Conservation (phyloP, 2,113 vertebrate genomes). For the Phaethon lepturus region DNA sequence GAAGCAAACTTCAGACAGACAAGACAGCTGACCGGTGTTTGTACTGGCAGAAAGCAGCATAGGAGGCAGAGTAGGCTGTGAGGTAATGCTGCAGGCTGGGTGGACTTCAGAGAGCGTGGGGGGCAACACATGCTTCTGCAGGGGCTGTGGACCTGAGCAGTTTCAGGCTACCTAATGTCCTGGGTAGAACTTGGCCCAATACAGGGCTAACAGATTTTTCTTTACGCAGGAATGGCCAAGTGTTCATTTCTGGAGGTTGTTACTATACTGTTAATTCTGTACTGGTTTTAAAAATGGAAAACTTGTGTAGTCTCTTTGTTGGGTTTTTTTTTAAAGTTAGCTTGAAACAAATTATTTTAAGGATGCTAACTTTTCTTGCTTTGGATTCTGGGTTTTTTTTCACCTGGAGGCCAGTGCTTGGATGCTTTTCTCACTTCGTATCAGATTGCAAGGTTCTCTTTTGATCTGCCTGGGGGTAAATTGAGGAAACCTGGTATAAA, state of each 20-base stretch:
- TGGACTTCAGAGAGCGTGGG: background rate
- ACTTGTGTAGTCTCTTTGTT: background rate
- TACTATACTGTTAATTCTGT: background rate
- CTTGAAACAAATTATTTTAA: background rate
- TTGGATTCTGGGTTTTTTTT: background rate
- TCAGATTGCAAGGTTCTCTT: background rate
- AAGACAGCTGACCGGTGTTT: background rate
- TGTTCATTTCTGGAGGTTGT: background rate
- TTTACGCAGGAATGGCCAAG: background rate
- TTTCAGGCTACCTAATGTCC: background rate
- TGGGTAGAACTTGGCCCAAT: background rate
- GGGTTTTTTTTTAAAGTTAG: background rate
- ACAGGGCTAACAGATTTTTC: background rate
- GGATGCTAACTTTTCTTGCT: background rate
- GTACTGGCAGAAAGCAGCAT: background rate
- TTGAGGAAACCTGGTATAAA: background rate
- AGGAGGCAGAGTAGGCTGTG: background rate
- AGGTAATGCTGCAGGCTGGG: background rate
- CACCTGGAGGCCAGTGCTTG: background rate
- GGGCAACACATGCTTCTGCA: too few species aligned
- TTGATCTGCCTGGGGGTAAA: background rate
- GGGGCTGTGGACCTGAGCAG: background rate
- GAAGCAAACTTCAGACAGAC: background rate
- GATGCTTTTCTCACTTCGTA: background rate
- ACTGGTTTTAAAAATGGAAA: background rate